Percentiles rank a stretch among this genome's conserved stretches.
Conservation (phyloP, 2,113 vertebrate genomes). For the Psilopsiagon aurifrons region DNA sequence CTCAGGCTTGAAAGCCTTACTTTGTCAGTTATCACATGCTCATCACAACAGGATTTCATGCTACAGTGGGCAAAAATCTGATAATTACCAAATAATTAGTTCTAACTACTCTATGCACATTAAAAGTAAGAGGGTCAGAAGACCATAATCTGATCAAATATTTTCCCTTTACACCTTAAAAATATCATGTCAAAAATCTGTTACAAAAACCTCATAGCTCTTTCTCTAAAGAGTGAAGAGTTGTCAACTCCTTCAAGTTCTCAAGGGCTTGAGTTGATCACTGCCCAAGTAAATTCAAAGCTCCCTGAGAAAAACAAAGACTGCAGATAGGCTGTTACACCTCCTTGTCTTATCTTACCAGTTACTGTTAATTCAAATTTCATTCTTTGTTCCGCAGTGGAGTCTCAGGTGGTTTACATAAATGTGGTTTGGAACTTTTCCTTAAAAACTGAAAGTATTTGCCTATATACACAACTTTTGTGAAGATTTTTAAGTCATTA, state of each 20-base stretch:
- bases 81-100: not conserved
- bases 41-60: constrained; percentile 24
- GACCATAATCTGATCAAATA: not conserved
- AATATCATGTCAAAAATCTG: not conserved
- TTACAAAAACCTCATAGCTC: not conserved
- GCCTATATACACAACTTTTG: not conserved
- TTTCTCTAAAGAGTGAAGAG: not conserved
- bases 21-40: constrained; percentile 31
- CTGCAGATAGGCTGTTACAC: not conserved
- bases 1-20: constrained; percentile 14
- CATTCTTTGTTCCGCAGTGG: not conserved
- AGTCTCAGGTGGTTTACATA: not conserved
- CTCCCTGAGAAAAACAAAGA: not conserved
- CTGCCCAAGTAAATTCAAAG: not conserved
- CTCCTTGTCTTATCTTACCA: not conserved
- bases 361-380: not conserved
- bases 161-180: not conserved
- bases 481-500: not conserved
- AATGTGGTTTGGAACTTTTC: not conserved
- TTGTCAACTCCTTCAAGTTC: not conserved
- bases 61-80: not conserved
- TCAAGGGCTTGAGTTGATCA: not conserved
- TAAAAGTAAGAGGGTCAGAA: not conserved
- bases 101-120: not conserved
- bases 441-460: not conserved